phyloP scores from a whole-genome alignment of 2,797 vertebrate genomes.

The Muscicapa striata region DNA sequence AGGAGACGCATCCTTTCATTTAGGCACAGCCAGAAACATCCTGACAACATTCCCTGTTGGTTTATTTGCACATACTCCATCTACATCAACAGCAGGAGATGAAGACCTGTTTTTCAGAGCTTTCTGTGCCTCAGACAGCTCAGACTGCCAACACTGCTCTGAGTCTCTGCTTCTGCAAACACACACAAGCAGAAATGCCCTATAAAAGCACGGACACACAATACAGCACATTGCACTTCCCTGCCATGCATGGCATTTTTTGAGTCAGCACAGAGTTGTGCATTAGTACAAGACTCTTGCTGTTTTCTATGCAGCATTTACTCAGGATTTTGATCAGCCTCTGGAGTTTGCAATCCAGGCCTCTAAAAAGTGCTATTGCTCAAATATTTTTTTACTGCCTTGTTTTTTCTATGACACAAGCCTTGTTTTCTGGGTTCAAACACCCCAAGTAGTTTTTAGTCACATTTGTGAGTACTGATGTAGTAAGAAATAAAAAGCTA shows the following conservation, averaged over 20 bases:
- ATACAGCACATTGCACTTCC: not conserved
- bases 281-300: not conserved
- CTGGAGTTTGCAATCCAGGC: not conserved
- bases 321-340: not conserved
- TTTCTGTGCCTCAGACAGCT: not conserved
- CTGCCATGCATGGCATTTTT: not conserved
- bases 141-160: not conserved
- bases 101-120: not conserved
- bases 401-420: not conserved
- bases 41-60: not conserved
- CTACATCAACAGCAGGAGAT: not conserved
- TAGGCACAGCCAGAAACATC: not conserved
- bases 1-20: not conserved
- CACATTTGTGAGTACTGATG: not conserved
- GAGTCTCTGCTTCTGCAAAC: not conserved
- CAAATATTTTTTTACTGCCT: not conserved
- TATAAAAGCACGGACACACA: accelerated
- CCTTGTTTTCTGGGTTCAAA: not conserved
- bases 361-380: not conserved
- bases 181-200: not conserved
- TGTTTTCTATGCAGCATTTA: not conserved
- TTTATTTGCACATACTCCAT: not conserved
- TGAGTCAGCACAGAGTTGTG: not conserved
- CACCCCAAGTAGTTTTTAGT: not conserved
- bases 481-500: not conserved